A percentile compares a stretch with the other conserved stretches of the same genome.
Evolutionary conservation across 2,888 invertebrate genomes (phyloP).

Genomic region (Ornithoptera alexandrae): DNA sequence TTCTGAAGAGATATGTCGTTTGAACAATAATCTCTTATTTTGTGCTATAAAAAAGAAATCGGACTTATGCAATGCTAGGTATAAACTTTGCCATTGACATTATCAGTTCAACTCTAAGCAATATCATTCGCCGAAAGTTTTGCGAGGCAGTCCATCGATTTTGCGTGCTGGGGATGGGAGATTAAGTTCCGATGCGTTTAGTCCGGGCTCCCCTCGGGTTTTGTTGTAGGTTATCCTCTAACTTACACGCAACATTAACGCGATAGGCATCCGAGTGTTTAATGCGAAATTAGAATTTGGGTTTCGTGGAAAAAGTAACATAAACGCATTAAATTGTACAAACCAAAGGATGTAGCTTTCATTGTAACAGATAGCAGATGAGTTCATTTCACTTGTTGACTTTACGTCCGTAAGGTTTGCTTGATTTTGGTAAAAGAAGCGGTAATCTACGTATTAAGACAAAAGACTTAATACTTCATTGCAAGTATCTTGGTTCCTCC

Average conservation of each 20-base stretch:
- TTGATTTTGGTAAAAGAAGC: too few relatives aligned
- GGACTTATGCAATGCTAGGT: neutral
- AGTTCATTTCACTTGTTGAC: neutral
- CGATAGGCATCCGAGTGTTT: constrained; percentile 30
- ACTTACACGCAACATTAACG: constrained; percentile 57
- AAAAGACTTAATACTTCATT: too few relatives aligned
- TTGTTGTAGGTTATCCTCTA: constrained; percentile 35
- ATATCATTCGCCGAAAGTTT: constrained; percentile 39
- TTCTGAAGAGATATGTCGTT: too few relatives aligned
- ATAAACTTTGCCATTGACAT: neutral
- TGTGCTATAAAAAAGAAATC: neutral
- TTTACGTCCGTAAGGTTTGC: neutral
- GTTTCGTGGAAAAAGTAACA: neutral
- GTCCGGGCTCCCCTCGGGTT: constrained; percentile 43
- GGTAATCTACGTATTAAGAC: too few relatives aligned
- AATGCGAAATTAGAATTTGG: constrained; percentile 12
- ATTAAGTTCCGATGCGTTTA: constrained; percentile 61
- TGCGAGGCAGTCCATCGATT: constrained; percentile 60
- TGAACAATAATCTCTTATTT: too few relatives aligned
- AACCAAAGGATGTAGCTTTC: neutral
- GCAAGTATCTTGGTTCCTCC: neutral
- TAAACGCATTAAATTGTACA: neutral
- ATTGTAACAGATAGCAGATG: neutral
- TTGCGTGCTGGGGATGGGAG: constrained; percentile 52
- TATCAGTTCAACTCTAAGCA: neutral